Percentiles rank a stretch among this genome's conserved stretches.
These are phyloP conservation scores for Cacoxenus indagator DNA, from an alignment of 2,888 invertebrate species.

Conservation along the genomic window DNA sequence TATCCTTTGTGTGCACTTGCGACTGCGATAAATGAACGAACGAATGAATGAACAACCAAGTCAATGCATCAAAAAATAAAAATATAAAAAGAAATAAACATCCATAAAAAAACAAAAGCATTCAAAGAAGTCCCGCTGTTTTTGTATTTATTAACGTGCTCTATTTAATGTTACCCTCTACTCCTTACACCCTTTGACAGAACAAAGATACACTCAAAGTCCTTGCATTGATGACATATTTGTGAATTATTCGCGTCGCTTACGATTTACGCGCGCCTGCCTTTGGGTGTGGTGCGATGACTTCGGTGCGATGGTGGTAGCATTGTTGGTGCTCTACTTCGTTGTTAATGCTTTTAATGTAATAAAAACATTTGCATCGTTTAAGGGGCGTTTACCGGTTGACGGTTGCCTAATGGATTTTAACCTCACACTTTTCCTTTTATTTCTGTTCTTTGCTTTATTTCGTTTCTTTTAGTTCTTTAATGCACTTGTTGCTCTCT, in stretches of 20 bases:
- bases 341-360: slow-evolving; percentile 61
- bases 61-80: neutral
- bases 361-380: slow-evolving; percentile 60
- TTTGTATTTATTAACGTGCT: slow-evolving; percentile 45
- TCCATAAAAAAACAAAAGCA: no score
- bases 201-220: slow-evolving; percentile 16
- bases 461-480: slow-evolving; percentile 19
- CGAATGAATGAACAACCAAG: neutral
- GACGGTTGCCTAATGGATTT: slow-evolving; percentile 20
- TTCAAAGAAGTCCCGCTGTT: slow-evolving; percentile 53
- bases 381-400: slow-evolving; percentile 48
- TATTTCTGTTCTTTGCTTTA: slow-evolving; percentile 22
- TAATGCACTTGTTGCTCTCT: slow-evolving; percentile 51
- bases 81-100: slow-evolving; percentile 34
- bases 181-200: slow-evolving; percentile 2
- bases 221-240: slow-evolving; percentile 60
- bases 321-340: slow-evolving; percentile 51
- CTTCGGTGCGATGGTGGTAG: slow-evolving; percentile 2
- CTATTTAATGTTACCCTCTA: slow-evolving; percentile 35
- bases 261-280: slow-evolving; percentile 9
- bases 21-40: slow-evolving; percentile 7
- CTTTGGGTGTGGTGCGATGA: slow-evolving; percentile 24
- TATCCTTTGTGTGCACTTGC: slow-evolving; percentile 22
- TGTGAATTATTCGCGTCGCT: slow-evolving; percentile 36
- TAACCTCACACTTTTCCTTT: neutral